Base-by-base conservation (phyloP, 2,888 invertebrate species). In the Stenodema calcarata region DNA sequence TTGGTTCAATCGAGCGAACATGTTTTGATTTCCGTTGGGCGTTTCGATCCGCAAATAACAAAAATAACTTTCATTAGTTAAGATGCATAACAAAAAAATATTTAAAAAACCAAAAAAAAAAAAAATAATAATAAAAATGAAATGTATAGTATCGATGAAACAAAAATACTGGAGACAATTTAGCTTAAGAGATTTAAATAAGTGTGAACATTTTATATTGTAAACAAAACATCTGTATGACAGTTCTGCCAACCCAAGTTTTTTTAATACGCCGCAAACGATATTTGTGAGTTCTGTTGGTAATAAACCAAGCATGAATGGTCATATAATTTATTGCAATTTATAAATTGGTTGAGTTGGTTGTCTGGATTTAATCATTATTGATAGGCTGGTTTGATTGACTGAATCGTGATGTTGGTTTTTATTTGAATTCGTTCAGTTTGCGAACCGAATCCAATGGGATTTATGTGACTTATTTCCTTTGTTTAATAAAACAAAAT, bases 131-230 rank as follows among this genome's bases (percentile, higher is more conserved):
- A n/a, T n/a, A 35, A 35, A 41, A 41, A 73, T 35, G 12, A 2
- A 11, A 35, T n/a, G 18, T 28, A 35, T 18, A 73, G 16, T 1
- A 35, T 73, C 23, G 62, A 62, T 23, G 23, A 23, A 62, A 27
- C n/a, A 62, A 18, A 35, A 54, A 54, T 54, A 18, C 30, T 16
- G 28, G 73, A 41, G 35, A 30, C 3, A 73, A 30, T 30, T 73
- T 73, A 73, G 73, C 73, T 9, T 73, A 41, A 73, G n/a, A 41
- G 73, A 41, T 35, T 41, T 73, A 73, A 73, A 16, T 73, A 73
- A 35, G 73, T 73, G 73, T 73, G 73, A 73, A 73, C 30, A 73
- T 73, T 73, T 73, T 73, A 35, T 73, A 73, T 73, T 73, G 41
- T 73, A 41, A 73, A 73, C 73, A 62, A 23, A 62, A 62, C n/a